Percentiles rank a stretch among this genome's conserved stretches.
Conservation (phyloP, 2,888 invertebrate species). For the Drosophila kanekoi region DNA sequence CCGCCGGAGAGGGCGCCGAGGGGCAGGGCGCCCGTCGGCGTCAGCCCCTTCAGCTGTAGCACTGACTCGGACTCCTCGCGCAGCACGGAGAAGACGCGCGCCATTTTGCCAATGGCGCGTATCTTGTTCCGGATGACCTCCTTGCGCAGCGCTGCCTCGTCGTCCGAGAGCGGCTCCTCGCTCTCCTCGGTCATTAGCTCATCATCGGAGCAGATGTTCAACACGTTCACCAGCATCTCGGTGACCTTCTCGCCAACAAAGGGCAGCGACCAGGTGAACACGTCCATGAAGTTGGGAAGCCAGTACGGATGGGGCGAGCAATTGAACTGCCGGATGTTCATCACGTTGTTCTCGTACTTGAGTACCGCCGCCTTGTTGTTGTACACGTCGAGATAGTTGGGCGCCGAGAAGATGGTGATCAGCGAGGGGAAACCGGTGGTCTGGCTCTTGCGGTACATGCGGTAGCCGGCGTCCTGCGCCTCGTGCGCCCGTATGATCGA, state of each 20-base stretch:
- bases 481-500: slow-evolving; percentile 99
- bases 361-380: slow-evolving; percentile 99
- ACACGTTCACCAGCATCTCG: slow-evolving; percentile 99
- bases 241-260: slow-evolving; percentile 99
- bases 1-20: slow-evolving; percentile 98
- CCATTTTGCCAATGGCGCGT: slow-evolving; percentile 99
- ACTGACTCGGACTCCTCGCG: slow-evolving; percentile 99
- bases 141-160: slow-evolving; percentile 97
- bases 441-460: slow-evolving; percentile 99
- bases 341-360: slow-evolving; percentile 99
- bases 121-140: slow-evolving; percentile 99
- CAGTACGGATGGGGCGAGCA: slow-evolving; percentile 99
- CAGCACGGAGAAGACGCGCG: slow-evolving; percentile 99
- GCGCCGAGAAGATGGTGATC: slow-evolving; percentile 99
- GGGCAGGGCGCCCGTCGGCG: slow-evolving; percentile 98
- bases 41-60: slow-evolving; percentile 98
- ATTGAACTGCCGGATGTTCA: slow-evolving; percentile 99
- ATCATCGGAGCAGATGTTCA: slow-evolving; percentile 99
- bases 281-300: slow-evolving; percentile 99
- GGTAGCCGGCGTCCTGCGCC: slow-evolving; percentile 99
- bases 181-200: slow-evolving; percentile 99
- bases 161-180: slow-evolving; percentile 87
- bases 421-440: slow-evolving; percentile 99
- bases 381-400: slow-evolving; percentile 99
- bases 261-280: slow-evolving; percentile 99